Conservation (phyloP, 2,888 invertebrate genomes). For the Drosophila birchii region DNA sequence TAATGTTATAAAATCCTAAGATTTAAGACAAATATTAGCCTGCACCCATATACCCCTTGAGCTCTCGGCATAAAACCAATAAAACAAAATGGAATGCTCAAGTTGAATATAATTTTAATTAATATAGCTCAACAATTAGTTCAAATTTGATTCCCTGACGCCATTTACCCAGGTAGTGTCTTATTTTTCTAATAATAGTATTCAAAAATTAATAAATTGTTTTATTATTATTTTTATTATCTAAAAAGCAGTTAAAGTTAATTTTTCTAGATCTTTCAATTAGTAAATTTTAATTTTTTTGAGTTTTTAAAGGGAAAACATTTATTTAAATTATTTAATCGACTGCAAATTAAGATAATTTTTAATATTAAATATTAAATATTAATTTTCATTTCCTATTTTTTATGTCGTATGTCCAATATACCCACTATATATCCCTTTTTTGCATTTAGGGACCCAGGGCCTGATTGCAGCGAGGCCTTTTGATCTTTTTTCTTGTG, state of each 20-base stretch:
- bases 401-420: background rate
- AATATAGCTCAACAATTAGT: background rate
- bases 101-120: background rate
- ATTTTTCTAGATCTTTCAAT: too few relatives aligned
- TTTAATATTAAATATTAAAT: too few relatives aligned
- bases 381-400: too few relatives aligned
- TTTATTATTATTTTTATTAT: background rate
- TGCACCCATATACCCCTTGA: background rate
- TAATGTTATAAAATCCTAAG: too few relatives aligned
- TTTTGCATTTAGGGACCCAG: constrained; percentile 30
- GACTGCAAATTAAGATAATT: too few relatives aligned
- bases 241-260: background rate
- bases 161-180: background rate
- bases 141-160: background rate
- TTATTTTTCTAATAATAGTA: background rate
- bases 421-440: constrained; percentile 1
- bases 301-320: background rate
- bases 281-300: too few relatives aligned
- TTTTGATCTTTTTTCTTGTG: constrained; percentile 70
- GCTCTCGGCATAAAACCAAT: background rate
- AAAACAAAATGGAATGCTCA: constrained; percentile 1
- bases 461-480: constrained; percentile 60
- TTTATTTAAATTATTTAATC: background rate
- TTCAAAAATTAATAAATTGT: background rate
- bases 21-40: background rate